These are phyloP conservation scores for Corella eumyota DNA, from an alignment of 23 tunicate genomes.

Conservation along the genomic window DNA sequence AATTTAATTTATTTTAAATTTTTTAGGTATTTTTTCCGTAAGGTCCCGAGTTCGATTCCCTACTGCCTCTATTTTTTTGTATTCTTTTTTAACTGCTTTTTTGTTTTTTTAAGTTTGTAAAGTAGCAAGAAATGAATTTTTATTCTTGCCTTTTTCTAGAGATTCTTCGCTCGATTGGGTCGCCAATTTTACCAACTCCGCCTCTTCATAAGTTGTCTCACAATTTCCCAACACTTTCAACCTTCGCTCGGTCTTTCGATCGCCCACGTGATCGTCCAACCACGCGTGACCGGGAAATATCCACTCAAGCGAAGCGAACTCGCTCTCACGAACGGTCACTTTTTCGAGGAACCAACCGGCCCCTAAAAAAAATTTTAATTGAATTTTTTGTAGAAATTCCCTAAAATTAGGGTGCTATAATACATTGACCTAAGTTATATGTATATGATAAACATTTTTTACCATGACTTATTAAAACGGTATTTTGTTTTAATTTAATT, in stretches of 20 bases:
- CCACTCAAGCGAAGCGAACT: slow-evolving; percentile 42
- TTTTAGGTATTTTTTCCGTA: neutral
- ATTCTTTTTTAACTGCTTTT: too few species aligned
- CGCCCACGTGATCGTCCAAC: slow-evolving; percentile 88
- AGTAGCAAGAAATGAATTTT: neutral
- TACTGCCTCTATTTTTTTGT: too few species aligned
- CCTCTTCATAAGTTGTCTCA: slow-evolving; percentile 11
- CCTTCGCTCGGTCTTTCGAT: slow-evolving; percentile 43
- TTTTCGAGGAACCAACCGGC: slow-evolving; percentile 81
- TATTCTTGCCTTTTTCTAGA: neutral
- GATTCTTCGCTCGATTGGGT: slow-evolving; percentile 15
- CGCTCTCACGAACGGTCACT: slow-evolving; percentile 50
- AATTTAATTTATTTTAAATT: neutral
- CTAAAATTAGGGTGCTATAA: too few species aligned
- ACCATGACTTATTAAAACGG: too few species aligned
- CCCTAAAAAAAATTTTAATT: slow-evolving; percentile 30
- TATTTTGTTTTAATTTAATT: too few species aligned
- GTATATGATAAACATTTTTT: too few species aligned
- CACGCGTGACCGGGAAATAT: slow-evolving; percentile 64
- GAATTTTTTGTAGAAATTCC: too few species aligned
- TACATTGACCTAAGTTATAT: too few species aligned
- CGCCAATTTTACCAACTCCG: slow-evolving; percentile 8
- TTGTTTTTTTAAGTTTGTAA: neutral
- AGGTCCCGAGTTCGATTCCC: neutral
- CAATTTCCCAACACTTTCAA: slow-evolving; percentile 27